Evolutionary conservation across 2,113 vertebrate species (phyloP).

Genomic region (Oncorhynchus tshawytscha): DNA sequence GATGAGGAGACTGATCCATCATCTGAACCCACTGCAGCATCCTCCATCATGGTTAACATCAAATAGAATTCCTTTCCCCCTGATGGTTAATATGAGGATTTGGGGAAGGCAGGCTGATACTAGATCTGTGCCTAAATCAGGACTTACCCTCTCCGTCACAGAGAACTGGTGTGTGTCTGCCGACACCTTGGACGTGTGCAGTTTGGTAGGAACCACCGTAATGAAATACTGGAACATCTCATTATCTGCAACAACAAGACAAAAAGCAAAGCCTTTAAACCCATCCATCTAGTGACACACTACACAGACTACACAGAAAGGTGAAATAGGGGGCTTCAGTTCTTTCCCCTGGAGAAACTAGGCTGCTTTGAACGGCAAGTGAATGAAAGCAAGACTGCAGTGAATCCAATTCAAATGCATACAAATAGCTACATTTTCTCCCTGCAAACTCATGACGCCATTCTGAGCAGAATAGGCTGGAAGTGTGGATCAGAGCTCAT

Average conservation of each 20-base stretch:
- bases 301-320: background rate
- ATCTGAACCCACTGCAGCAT: too few relatives aligned
- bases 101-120: too few relatives aligned
- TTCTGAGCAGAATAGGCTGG: background rate
- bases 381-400: background rate
- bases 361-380: background rate
- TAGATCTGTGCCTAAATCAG: background rate
- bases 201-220: slow-evolving; percentile 94
- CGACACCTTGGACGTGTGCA: slow-evolving; percentile 88
- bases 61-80: too few relatives aligned
- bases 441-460: background rate
- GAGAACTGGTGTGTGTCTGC: slow-evolving; percentile 96
- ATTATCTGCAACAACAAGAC: slow-evolving; percentile 76
- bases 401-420: background rate
- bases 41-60: too few relatives aligned
- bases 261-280: background rate
- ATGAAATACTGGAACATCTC: slow-evolving; percentile 99
- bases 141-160: slow-evolving; percentile 90
- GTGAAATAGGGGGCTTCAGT: background rate
- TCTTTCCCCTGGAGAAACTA: background rate
- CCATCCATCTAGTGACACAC: background rate
- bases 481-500: background rate
- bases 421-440: slow-evolving; percentile 1
- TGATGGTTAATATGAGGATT: too few relatives aligned
- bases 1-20: too few relatives aligned